These are phyloP conservation scores for Aegotheles bennettii DNA, from an alignment of 2,113 vertebrate species.

Conservation along the genomic window DNA sequence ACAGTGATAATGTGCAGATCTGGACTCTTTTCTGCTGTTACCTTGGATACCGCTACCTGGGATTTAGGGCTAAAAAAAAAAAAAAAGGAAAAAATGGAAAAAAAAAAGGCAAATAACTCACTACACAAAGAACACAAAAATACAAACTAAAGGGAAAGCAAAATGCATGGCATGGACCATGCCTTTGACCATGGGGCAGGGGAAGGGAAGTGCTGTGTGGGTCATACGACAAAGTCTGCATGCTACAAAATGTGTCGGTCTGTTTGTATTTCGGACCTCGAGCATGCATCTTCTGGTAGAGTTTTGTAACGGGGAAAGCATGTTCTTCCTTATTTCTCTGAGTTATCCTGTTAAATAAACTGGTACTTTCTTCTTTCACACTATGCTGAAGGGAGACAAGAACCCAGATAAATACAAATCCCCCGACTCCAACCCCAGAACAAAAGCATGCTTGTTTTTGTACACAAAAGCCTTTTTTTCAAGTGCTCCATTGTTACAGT, in stretches of 20 bases:
- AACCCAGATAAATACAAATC: background rate
- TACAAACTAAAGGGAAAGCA: background rate
- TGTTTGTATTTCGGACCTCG: background rate
- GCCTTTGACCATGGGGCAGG: background rate
- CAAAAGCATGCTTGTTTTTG: constrained; percentile 28
- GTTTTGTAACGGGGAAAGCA: background rate
- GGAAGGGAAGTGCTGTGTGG: background rate
- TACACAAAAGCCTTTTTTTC: background rate
- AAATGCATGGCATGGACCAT: background rate
- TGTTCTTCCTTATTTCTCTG: background rate
- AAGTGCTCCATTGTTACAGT: background rate
- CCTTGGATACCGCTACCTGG: constrained; percentile 42
- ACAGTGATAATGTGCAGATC: background rate
- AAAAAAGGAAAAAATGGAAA: background rate
- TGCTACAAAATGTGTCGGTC: background rate
- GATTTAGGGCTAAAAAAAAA: background rate
- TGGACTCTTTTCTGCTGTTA: constrained; percentile 45
- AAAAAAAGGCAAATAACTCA: background rate
- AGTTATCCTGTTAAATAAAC: background rate
- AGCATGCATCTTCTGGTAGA: background rate
- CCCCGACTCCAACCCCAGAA: background rate
- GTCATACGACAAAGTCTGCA: background rate
- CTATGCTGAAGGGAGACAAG: background rate
- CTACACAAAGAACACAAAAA: background rate
- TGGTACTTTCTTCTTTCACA: background rate